A percentile compares a stretch with the other conserved stretches of the same genome.
These are phyloP conservation scores for Plestiodon gilberti DNA, from an alignment of 2,113 vertebrate genomes.

Conservation along the genomic window DNA sequence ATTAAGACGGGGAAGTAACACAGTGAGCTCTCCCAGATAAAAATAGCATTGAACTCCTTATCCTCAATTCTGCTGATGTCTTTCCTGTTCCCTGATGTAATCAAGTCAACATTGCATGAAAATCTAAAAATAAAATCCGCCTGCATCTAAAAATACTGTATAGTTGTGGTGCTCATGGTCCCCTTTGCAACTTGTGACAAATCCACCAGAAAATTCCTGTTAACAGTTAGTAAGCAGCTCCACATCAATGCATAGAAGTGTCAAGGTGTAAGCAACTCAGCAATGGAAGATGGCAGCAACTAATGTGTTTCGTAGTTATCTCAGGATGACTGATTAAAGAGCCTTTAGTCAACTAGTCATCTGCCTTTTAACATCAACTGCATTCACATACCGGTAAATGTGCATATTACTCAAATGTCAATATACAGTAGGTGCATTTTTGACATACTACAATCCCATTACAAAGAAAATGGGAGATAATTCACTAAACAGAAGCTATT, in stretches of 20 bases:
- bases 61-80: constrained; percentile 27
- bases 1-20: constrained; percentile 5
- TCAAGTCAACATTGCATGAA: constrained; percentile 35
- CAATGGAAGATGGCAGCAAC: background rate
- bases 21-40: constrained; percentile 25
- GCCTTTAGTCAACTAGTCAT: background rate
- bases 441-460: too few relatives aligned
- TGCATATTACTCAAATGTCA: background rate
- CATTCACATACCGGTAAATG: background rate
- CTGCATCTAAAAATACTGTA: constrained; percentile 12
- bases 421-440: background rate
- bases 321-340: background rate
- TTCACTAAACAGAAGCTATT: background rate
- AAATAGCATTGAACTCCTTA: constrained; percentile 29
- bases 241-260: background rate
- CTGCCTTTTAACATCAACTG: background rate
- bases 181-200: background rate
- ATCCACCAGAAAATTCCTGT: background rate
- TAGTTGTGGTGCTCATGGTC: background rate
- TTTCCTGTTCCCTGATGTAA: constrained; percentile 29
- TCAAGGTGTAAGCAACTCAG: background rate
- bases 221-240: background rate
- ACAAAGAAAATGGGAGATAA: background rate
- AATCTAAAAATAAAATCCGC: constrained; percentile 15
- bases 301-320: background rate